Percentiles rank a stretch among this genome's conserved stretches.
Conservation (phyloP, 2,113 vertebrate species). For the Ciconia stormi region DNA sequence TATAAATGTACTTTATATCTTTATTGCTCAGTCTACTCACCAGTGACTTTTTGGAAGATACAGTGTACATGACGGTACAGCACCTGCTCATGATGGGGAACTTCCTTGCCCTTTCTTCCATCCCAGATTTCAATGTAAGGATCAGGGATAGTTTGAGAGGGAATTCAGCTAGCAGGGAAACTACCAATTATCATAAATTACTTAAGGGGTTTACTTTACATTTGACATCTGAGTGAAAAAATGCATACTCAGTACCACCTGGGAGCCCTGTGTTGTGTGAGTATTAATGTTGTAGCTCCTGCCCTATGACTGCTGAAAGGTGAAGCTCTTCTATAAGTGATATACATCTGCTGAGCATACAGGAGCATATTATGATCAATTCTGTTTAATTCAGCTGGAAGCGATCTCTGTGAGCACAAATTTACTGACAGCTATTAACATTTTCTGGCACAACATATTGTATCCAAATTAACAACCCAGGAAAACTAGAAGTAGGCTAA, state of each 20-base stretch:
- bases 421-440: background rate
- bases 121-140: background rate
- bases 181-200: background rate
- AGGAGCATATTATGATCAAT: background rate
- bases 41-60: background rate
- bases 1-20: background rate
- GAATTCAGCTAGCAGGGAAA: background rate
- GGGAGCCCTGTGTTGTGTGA: background rate
- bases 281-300: background rate
- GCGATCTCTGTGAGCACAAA: background rate
- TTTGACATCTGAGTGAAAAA: background rate
- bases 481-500: background rate
- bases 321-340: background rate
- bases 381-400: background rate
- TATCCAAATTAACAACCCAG: background rate
- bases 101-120: background rate
- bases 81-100: background rate
- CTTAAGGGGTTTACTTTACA: background rate
- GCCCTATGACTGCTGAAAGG: background rate
- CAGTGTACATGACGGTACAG: rapidly evolving
- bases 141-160: background rate
- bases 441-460: background rate
- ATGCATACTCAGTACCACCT: rapidly evolving
- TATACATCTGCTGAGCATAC: background rate
- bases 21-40: background rate